Base-by-base conservation (phyloP, 2,888 invertebrate species). In the Muschampia plurimacula region DNA sequence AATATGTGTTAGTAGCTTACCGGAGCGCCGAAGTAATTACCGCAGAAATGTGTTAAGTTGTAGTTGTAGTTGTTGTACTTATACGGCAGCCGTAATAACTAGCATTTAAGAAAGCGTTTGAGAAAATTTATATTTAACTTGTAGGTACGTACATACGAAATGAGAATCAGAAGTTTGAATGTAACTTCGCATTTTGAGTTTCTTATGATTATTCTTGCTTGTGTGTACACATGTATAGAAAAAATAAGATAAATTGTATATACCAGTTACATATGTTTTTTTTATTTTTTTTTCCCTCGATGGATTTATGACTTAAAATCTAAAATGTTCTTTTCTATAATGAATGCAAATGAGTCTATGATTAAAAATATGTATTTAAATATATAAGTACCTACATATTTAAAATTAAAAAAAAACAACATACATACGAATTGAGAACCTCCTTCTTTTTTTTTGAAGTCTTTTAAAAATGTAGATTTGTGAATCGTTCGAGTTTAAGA, bases 21-120 rank as follows among this genome's bases (percentile, higher is more conserved):
- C 67, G 22, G 28, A 44, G 57, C 28, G 41, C 41, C 57, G 46
- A 32, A 67, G 67, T 67, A 67, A 59, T 67, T 59, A 67, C 67
- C 49, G 65, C 65, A 49, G 49, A 32, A 67, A 59, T 46, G 44
- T 59, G 67, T 59, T 22, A 59, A 67, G 67, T 59, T 39, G 44
- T 59, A 46, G 28, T 59, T 39, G 44, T 59, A 46, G 28, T 36
- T n/a, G 67, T 44, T 67, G 59, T 44, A 57, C 46, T 67, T 67
- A 67, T 67, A 59, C 9, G 44, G 28, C 8, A 44, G 3, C 32
- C 44, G 57, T 44, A 67, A 59, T 67, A 59, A 55, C 57, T 67
- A 36, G 67, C 67, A 59, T 15, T 59, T 4, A 36, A 44, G 41
- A 22, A 67, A 4, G 39, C 32, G 44, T 44, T 59, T 67, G n/a